These are phyloP conservation scores for Imbricaverruca yamaguchii DNA, from an alignment of 2,888 invertebrate species.

Conservation along the genomic window DNA sequence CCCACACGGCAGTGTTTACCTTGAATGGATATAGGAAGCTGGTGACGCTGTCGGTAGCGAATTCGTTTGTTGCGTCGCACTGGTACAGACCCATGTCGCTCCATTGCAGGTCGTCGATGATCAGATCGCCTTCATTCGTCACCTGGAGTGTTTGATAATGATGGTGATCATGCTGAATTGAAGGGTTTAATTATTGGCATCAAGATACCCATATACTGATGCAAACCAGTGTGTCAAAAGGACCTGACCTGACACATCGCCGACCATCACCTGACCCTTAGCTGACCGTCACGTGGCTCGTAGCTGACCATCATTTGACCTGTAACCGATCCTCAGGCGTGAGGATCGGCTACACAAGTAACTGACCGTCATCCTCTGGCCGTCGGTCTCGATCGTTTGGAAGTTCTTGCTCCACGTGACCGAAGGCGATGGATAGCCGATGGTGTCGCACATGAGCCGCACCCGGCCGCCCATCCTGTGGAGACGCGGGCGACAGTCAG, in stretches of 20 bases:
- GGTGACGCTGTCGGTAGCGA: neutral
- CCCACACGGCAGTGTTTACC: neutral
- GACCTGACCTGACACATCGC: too few relatives aligned
- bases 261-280: too few relatives aligned
- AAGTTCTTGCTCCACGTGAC: neutral
- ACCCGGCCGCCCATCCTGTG: neutral
- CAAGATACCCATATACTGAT: too few relatives aligned
- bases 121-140: neutral
- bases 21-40: slow-evolving; percentile 13
- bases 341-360: too few relatives aligned
- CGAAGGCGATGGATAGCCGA: neutral
- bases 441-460: neutral
- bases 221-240: neutral
- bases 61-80: neutral
- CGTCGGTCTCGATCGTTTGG: neutral
- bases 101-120: slow-evolving; percentile 13
- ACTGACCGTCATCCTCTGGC: neutral
- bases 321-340: too few relatives aligned
- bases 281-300: too few relatives aligned
- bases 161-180: too few relatives aligned
- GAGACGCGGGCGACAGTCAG: too few relatives aligned
- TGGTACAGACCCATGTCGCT: slow-evolving; percentile 12
- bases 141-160: neutral
- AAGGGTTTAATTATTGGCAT: too few relatives aligned
- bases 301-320: too few relatives aligned